Percentiles rank a stretch among this genome's conserved stretches.
phyloP scores from a whole-genome alignment of 2,797 vertebrate species.

The Enteromius radiatus region DNA sequence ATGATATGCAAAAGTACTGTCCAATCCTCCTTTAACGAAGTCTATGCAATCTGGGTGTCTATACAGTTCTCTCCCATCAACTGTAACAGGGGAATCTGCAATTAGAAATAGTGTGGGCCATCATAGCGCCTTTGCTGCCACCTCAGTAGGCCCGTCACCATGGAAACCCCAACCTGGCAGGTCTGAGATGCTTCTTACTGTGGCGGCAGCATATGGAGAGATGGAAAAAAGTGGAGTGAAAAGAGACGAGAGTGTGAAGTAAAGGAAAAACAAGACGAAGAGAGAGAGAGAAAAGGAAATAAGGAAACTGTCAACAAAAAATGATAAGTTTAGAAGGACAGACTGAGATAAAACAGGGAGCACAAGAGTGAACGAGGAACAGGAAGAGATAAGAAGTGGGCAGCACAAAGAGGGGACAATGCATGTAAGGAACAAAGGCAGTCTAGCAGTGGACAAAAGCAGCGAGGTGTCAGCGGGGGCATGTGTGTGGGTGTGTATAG shows the following conservation, averaged over 20 bases:
- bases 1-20: conserved; percentile 11
- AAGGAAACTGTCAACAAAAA: conserved; percentile 28
- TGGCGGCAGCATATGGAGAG: conserved; percentile 52
- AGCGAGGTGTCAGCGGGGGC: not conserved
- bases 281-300: not conserved
- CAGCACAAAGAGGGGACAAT: conserved; percentile 30
- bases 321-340: conserved; percentile 23
- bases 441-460: conserved; percentile 38
- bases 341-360: conserved; percentile 5
- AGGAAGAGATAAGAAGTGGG: not conserved
- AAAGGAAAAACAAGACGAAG: conserved; percentile 10
- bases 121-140: conserved; percentile 43
- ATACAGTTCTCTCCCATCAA: conserved; percentile 42
- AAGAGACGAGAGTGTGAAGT: conserved; percentile 20
- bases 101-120: conserved; percentile 62
- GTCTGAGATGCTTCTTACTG: conserved; percentile 41
- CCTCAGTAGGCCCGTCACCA: conserved; percentile 56
- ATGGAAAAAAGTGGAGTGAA: conserved; percentile 16
- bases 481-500: not conserved
- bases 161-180: conserved; percentile 59
- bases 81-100: conserved; percentile 58
- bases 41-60: conserved; percentile 21
- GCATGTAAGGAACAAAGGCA: conserved; percentile 31
- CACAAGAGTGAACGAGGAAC: not conserved
- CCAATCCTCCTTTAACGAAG: conserved; percentile 10